Evolutionary conservation across 2,113 vertebrate genomes (phyloP), one percentile per base, ranked within the genome.

Genomic region (Oncorhynchus masou): DNA sequence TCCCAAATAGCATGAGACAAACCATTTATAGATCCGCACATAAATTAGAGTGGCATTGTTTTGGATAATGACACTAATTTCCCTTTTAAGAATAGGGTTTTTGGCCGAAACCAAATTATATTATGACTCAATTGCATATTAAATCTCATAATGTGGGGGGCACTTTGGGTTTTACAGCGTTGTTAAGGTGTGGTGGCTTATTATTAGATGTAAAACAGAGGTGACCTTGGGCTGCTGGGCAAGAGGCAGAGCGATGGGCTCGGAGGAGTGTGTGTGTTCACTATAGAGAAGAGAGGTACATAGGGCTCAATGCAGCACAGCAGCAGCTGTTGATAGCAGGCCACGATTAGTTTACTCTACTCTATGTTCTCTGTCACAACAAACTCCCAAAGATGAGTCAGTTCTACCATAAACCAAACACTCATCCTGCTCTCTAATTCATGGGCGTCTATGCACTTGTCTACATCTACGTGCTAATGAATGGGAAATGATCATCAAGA

Each of bases 1-100:
- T 92, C 92, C 87, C 70, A 57, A 81, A 82, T 79, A 87, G 87
- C 75, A 27, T 54, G 74, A 85, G 88, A 87, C 88, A 90, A 86
- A 82, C 80, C 84, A 81, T 89, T 88, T 90, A 87, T 86, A 85
- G 87, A 89, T 82, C 79, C 49, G 29, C 74, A 69, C 82, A 82
- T 88, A 84, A 86, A 90, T 88, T 84, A 84, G 5, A 72, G 68
- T 69, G 60, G 45, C 80, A 79, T 82, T 84, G 80, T 73, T 79
- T 62, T 62, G 51, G 4, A 19, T 54, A 54, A 54, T 54, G 51
- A 54, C 51, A 54, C 51, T 16, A 15, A 86, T 87, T 89, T 84
- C 80, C 68, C 68, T 78, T 82, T 73, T 84, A 71, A 39, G 67
- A 73, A 64, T 45, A 45, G 67, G 71, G 60, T 62, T 76, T 71